phyloP scores from a whole-genome alignment of 1,140 invertebrate genomes.

The Meloidogyne hapla region DNA sequence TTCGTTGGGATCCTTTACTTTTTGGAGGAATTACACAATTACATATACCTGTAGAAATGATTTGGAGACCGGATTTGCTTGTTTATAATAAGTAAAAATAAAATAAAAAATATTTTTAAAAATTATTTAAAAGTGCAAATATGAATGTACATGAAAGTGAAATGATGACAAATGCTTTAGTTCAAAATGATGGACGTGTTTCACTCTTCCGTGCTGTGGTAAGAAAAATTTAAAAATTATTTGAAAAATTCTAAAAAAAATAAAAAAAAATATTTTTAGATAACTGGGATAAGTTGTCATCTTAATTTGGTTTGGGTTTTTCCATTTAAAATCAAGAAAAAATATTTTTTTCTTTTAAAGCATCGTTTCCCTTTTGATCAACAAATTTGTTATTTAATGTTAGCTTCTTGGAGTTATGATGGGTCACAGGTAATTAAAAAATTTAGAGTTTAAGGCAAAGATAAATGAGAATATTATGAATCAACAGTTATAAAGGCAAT shows the following conservation, averaged over 20 bases:
- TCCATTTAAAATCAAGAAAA: neutral
- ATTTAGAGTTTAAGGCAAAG: no score
- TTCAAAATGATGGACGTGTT: slow-evolving; percentile 53
- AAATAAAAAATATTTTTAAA: neutral
- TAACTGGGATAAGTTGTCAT: slow-evolving; percentile 61
- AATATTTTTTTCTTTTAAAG: slow-evolving; percentile 28
- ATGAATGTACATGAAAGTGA: slow-evolving; percentile 63
- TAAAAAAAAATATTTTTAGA: slow-evolving; percentile 16
- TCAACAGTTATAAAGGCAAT: no score
- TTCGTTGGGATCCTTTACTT: slow-evolving; percentile 35
- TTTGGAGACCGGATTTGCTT: slow-evolving; percentile 41
- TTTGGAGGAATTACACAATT: slow-evolving; percentile 36
- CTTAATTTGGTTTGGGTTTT: slow-evolving; percentile 45
- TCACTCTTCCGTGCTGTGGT: slow-evolving; percentile 58
- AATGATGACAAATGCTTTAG: slow-evolving; percentile 59
- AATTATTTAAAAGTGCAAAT: slow-evolving; percentile 49
- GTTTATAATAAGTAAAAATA: slow-evolving; percentile 41
- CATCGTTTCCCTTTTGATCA: slow-evolving; percentile 61
- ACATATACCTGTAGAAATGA: slow-evolving; percentile 33
- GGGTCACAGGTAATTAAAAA: slow-evolving; percentile 45
- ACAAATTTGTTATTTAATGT: slow-evolving; percentile 62
- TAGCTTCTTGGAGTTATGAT: slow-evolving; percentile 59
- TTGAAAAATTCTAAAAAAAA: neutral
- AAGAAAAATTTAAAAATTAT: neutral
- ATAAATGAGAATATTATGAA: no score